A percentile compares a stretch with the other conserved stretches of the same genome.
Conservation (phyloP, 2,797 vertebrate genomes). For the Periparus ater region DNA sequence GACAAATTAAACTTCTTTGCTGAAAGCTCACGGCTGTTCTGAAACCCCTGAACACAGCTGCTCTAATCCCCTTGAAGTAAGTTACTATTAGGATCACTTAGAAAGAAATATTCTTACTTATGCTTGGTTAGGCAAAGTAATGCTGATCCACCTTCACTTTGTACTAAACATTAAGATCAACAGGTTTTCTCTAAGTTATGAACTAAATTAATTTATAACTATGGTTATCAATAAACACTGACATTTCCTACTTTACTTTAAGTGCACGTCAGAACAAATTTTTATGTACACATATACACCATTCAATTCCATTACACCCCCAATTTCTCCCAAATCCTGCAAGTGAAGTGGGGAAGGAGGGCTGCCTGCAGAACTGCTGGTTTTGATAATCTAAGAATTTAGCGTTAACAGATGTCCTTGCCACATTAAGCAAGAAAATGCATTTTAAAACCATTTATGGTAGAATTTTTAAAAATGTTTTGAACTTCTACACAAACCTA, state of each 20-base stretch:
- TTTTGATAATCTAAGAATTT: not conserved
- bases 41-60: conserved; percentile 28
- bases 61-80: not conserved
- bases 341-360: not conserved
- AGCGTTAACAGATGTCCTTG: not conserved
- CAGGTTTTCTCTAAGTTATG: not conserved
- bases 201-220: not conserved
- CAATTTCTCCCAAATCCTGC: not conserved
- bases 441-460: not conserved
- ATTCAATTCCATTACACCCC: not conserved
- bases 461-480: not conserved
- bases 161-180: not conserved
- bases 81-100: not conserved
- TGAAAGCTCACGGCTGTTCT: conserved; percentile 37
- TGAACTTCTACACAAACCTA: not conserved
- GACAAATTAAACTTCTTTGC: conserved; percentile 38
- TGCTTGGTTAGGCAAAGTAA: not conserved
- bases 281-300: not conserved
- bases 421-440: not conserved
- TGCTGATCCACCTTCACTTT: not conserved
- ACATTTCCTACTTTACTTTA: not conserved
- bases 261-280: not conserved
- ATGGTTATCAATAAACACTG: not conserved
- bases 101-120: not conserved
- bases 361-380: not conserved